Evolutionary conservation across 1,140 invertebrate genomes (phyloP), one percentile per base, ranked within the genome.

Genomic region (Hypothenemus hampei): DNA sequence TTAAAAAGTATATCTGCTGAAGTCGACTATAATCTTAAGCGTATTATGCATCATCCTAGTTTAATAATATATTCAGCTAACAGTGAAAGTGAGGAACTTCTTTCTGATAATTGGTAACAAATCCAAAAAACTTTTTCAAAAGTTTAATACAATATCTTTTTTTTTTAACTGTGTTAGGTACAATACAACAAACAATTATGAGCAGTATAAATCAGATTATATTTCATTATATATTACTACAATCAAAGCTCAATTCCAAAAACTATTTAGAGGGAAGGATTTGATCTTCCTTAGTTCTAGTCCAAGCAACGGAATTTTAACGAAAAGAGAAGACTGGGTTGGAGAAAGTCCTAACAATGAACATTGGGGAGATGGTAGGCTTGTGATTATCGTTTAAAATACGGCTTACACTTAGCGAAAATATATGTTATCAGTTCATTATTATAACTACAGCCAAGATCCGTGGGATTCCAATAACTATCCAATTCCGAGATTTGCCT

Each of bases 61-160:
- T 82, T 99, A 39, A 83, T 91, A 0, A 61, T 97, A 0, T 92
- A 91, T 85, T 89, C 93, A 11, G 93, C 91, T 3, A 99, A 98
- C 70, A 99, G 99, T 72, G 97, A 99, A 75, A 98, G 98, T 69
- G 96, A 99, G 78, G 86, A 81, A 20, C 93, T 91, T 0, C 71
- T 98, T 1, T 76, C 81, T 33, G 81, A 81, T 24, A 85, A 93
- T 68, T 96, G 93, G 93, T 62, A n/a, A n/a, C n/a, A n/a, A n/a
- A n/a, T n/a, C n/a, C n/a, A n/a, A n/a, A n/a, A n/a, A n/a, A n/a
- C n/a, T n/a, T n/a, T n/a, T n/a, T n/a, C n/a, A n/a, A n/a, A n/a
- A n/a, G n/a, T n/a, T n/a, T n/a, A n/a, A n/a, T n/a, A n/a, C n/a
- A n/a, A n/a, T n/a, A n/a, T n/a, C n/a, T n/a, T n/a, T n/a, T n/a